phyloP scores from a whole-genome alignment of 2,888 invertebrate genomes.

The Monochamus alternatus region DNA sequence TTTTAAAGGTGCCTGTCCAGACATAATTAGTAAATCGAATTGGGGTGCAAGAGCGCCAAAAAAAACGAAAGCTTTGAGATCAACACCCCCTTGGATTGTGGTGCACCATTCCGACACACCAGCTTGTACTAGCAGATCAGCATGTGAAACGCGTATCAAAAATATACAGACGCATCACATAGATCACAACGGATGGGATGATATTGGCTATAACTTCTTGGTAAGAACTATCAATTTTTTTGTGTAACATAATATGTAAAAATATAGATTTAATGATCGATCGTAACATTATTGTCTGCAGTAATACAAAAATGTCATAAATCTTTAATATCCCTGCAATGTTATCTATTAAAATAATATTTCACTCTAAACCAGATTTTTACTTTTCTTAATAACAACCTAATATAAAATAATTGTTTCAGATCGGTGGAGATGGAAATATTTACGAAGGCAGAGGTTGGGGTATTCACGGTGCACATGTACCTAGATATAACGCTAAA shows the following conservation, averaged over 20 bases:
- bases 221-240: slow-evolving; percentile 50
- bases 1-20: slow-evolving; percentile 26
- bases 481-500: slow-evolving; percentile 74
- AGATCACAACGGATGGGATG: slow-evolving; percentile 58
- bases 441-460: slow-evolving; percentile 80
- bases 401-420: slow-evolving; percentile 32
- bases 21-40: slow-evolving; percentile 20
- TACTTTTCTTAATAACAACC: no score
- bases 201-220: slow-evolving; percentile 68
- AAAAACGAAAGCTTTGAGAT: slow-evolving; percentile 44
- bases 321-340: no score
- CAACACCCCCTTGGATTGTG: slow-evolving; percentile 64
- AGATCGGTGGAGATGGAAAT: slow-evolving; percentile 78
- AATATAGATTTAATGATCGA: no score
- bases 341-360: no score
- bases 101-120: slow-evolving; percentile 70
- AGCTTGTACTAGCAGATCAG: slow-evolving; percentile 64
- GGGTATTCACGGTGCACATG: slow-evolving; percentile 76
- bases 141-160: slow-evolving; percentile 67
- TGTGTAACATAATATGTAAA: no score
- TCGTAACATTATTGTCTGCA: no score
- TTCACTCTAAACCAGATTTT: not conserved
- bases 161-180: slow-evolving; percentile 67
- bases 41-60: slow-evolving; percentile 69
- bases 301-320: no score